Evolutionary conservation across 1,140 invertebrate species (phyloP).

Genomic region (Drosophila sturtevanti): DNA sequence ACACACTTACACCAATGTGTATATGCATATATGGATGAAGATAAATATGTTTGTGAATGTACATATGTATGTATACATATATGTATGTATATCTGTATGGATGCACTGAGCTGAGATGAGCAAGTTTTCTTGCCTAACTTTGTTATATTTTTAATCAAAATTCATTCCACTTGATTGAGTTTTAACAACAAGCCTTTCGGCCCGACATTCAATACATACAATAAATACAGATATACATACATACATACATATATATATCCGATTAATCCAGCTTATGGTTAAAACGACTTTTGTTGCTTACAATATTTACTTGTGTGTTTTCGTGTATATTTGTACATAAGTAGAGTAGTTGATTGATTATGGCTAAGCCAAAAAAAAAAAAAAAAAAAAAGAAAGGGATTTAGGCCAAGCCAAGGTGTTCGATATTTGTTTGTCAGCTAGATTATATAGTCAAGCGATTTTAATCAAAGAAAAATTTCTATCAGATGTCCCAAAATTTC

Average conservation of each 20-base stretch:
- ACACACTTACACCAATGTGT: background rate
- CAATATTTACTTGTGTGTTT: background rate
- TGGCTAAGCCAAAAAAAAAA: no score
- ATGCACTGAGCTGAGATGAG: constrained; percentile 38
- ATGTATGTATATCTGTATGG: background rate
- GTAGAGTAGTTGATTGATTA: background rate
- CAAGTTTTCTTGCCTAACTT: constrained; percentile 54
- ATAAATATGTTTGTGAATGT: no score
- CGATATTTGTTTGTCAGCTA: no score
- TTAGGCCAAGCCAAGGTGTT: background rate
- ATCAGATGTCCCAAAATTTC: no score
- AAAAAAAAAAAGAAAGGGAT: background rate
- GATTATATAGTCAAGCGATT: no score
- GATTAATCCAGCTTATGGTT: no score
- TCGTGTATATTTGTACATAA: background rate
- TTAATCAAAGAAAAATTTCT: no score
- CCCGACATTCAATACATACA: background rate
- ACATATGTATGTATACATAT: background rate
- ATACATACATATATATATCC: background rate
- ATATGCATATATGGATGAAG: background rate
- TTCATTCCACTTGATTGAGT: constrained; percentile 77
- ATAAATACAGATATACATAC: background rate
- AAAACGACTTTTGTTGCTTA: no score
- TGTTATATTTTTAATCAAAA: constrained; percentile 80
- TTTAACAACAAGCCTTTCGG: constrained; percentile 41